Evolutionary conservation across 1,140 invertebrate species (phyloP).

Genomic region (Bombus consobrinus): DNA sequence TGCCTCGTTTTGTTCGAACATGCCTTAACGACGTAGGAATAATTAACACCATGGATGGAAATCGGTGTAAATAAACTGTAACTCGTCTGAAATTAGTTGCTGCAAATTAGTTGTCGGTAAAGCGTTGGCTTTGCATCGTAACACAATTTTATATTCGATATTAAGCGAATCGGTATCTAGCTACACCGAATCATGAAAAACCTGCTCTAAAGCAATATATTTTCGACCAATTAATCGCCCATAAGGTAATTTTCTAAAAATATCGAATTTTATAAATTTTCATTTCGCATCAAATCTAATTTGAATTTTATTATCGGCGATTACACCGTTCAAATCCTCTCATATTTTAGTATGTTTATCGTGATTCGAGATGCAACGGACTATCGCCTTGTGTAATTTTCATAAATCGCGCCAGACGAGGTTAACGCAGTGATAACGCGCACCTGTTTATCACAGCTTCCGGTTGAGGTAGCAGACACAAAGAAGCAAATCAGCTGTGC

Average conservation of each 20-base stretch:
- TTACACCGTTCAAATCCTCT: background rate
- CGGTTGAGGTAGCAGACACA: background rate
- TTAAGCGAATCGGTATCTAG: no score
- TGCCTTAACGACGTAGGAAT: background rate
- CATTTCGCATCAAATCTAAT: background rate
- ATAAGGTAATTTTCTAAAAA: background rate
- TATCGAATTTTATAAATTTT: background rate
- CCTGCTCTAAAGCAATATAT: background rate
- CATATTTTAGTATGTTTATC: conserved; percentile 31
- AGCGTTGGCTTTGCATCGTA: background rate
- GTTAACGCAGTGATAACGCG: conserved; percentile 13
- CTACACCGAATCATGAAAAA: no score
- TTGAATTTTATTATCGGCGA: background rate
- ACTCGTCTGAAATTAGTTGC: background rate
- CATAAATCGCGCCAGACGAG: conserved; percentile 35
- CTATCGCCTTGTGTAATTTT: conserved; percentile 42
- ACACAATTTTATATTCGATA: background rate
- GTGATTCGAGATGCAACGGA: background rate
- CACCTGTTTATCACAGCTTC: background rate
- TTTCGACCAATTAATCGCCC: background rate
- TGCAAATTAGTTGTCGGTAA: background rate
- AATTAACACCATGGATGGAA: background rate
- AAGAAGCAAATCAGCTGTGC: conserved; percentile 3
- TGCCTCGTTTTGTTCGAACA: background rate
- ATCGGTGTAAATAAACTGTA: background rate